Evolutionary conservation across 1,140 invertebrate species (phyloP), one percentile per base, ranked within the genome.

Genomic region (Helicoverpa armigera): DNA sequence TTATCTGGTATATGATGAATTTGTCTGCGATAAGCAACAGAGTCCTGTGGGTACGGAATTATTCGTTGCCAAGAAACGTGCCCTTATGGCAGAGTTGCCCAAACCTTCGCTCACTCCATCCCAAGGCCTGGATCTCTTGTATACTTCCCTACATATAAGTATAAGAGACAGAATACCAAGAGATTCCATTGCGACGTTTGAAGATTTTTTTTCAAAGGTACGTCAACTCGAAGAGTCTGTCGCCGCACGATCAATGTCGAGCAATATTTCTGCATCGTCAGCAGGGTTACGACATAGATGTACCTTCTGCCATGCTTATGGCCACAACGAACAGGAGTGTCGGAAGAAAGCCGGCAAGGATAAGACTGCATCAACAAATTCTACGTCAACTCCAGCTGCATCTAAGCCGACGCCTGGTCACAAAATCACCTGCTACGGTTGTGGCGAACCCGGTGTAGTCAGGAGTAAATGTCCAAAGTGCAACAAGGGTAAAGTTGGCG

Each of bases 301-400:
- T 51, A 18, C 65, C 3, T 69, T 69, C 12, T 69, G 65, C 65
- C 65, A 43, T 69, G 65, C 65, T 18, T 50, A 51, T 69, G 65
- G 65, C 35, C 65, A 69, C 48, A 7, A 51, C 3, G 65, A 69
- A 51, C 16, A 48, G 43, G 65, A 69, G 12, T 69, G 65, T 35
- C 65, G 65, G 43, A 48, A 51, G 65, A 69, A 69, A 51, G n/a
- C 2, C 43, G 16, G n/a, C 16, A 60, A 60, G 11, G 56, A 16
- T 16, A 69, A 69, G 31, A 35, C 31, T 43, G 11, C 23, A 63
- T 11, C 61, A 11, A 29, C 12, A 63, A 13, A 31, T 63, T 29
- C 0, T 14, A 63, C 61, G 13, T 29, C 61, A 43, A 5, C 5
- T 1, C 61, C 61, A 63, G 29, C 29, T 12, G 31, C 4, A 0